Evolutionary conservation across 2,888 invertebrate genomes (phyloP).

Genomic region (Yponomeuta evonymella): DNA sequence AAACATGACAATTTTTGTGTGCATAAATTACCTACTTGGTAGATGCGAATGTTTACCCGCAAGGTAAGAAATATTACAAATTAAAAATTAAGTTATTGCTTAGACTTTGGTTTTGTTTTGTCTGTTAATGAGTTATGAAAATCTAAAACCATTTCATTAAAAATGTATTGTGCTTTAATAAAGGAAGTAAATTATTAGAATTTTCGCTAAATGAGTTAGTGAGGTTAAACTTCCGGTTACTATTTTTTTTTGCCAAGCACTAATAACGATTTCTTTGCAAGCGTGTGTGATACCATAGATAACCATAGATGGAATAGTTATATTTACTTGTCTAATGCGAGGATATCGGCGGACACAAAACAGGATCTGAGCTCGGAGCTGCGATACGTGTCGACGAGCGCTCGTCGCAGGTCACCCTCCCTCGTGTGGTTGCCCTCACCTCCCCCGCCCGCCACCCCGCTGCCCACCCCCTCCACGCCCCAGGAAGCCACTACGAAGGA

Average conservation of each 20-base stretch:
- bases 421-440: constrained; percentile 82
- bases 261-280: not conserved
- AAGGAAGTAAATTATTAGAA: too few relatives aligned
- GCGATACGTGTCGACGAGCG: constrained; percentile 83
- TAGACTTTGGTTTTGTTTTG: too few relatives aligned
- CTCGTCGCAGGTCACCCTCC: constrained; percentile 84
- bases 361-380: constrained; percentile 84
- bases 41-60: too few relatives aligned
- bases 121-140: too few relatives aligned
- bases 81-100: too few relatives aligned
- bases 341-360: constrained; percentile 86
- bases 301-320: constrained; percentile 3
- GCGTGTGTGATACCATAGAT: not conserved
- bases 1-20: not conserved
- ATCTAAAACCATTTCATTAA: too few relatives aligned
- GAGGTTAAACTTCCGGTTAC: too few relatives aligned
- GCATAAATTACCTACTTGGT: not conserved
- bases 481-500: constrained; percentile 87
- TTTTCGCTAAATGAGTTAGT: too few relatives aligned
- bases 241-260: too few relatives aligned
- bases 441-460: constrained; percentile 79
- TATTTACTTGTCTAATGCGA: constrained; percentile 89
- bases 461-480: constrained; percentile 77
- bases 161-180: too few relatives aligned
- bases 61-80: too few relatives aligned